A percentile compares a stretch with the other conserved stretches of the same genome.
phyloP scores from a whole-genome alignment of 2,888 invertebrate species.

The Cosmia trapezina region DNA sequence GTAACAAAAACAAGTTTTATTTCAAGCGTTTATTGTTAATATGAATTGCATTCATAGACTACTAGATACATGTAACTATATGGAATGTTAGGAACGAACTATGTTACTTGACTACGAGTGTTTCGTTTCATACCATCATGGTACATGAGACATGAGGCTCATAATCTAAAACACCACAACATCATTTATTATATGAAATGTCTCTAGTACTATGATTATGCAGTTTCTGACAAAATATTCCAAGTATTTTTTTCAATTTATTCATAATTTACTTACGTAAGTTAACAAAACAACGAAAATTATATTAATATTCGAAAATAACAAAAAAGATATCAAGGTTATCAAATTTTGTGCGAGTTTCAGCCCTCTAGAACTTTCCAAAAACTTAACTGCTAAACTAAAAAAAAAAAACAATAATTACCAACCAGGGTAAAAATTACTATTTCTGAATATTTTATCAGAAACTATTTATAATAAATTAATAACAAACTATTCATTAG shows the following conservation, averaged over 20 bases:
- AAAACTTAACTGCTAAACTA: conserved; percentile 22
- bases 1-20: conserved; percentile 79
- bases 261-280: background rate
- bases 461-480: conserved; percentile 9
- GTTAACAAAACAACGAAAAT: conserved; percentile 8
- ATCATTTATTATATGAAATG: conserved; percentile 19
- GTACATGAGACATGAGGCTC: conserved; percentile 19
- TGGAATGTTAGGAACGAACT: conserved; percentile 64
- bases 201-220: conserved; percentile 38
- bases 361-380: conserved; percentile 10
- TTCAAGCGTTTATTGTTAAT: conserved; percentile 87
- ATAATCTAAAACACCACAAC: conserved; percentile 22
- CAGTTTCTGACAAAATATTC: conserved; percentile 45
- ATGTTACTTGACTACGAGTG: conserved; percentile 48
- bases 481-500: conserved; percentile 18
- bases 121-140: conserved; percentile 38
- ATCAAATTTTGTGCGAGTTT: conserved; percentile 31
- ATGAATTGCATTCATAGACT: conserved; percentile 89
- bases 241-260: background rate
- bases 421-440: background rate
- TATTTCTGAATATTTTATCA: conserved; percentile 44
- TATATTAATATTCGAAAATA: conserved; percentile 23
- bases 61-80: conserved; percentile 57
- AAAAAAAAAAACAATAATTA: conserved; percentile 4
- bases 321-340: conserved; percentile 22